Percentiles rank a stretch among this genome's conserved stretches.
Evolutionary conservation across 2,797 vertebrate species (phyloP).

Genomic region (Aselliscus stoliczkanus): DNA sequence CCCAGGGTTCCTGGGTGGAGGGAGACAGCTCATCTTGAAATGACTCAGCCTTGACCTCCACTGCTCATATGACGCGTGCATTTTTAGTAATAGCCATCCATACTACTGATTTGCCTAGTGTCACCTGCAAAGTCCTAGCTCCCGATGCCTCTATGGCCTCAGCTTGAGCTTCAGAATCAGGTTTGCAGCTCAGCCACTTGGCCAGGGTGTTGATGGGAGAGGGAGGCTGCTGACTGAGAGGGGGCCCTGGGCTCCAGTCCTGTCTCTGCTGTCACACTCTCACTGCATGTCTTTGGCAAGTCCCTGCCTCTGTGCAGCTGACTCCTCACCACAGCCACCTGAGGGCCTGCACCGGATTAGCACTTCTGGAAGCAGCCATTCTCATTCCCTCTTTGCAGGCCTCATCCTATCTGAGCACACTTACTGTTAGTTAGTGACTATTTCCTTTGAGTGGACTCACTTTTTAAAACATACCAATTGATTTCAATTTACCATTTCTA

Average conservation of each 20-base stretch:
- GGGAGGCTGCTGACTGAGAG: fast-evolving
- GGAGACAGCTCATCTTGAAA: neutral
- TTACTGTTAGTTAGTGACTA: neutral
- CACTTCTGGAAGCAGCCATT: neutral
- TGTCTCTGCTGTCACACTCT: neutral
- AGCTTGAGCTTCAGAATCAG: conserved; percentile 37
- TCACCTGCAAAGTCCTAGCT: conserved; percentile 11
- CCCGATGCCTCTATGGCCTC: neutral
- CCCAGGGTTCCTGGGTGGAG: neutral
- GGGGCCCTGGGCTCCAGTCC: neutral
- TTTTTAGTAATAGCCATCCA: neutral
- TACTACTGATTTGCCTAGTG: neutral
- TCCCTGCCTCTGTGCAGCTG: neutral
- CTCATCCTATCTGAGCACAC: neutral
- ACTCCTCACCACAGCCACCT: fast-evolving
- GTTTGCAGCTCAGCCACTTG: neutral
- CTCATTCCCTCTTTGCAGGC: fast-evolving
- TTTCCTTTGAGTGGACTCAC: neutral
- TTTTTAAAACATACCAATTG: neutral
- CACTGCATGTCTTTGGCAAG: neutral
- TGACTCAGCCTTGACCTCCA: neutral
- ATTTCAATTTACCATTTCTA: neutral
- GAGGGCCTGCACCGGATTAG: neutral
- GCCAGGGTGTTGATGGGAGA: neutral
- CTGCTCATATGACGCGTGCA: neutral